Conservation (phyloP, 2,888 invertebrate species). For the Craniophora ligustri region DNA sequence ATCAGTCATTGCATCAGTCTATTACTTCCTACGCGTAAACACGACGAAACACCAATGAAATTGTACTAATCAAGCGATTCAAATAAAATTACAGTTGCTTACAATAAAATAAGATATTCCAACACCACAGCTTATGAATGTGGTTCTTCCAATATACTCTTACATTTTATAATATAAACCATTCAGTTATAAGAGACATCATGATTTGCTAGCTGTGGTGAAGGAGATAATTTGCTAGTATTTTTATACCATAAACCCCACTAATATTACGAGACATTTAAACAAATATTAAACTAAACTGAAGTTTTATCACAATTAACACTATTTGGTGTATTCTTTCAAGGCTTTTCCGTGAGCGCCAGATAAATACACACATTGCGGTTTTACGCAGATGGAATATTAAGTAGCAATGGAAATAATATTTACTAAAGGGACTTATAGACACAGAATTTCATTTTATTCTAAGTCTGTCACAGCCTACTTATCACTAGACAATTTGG, state of each 20-base stretch:
- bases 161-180: slow-evolving; percentile 20
- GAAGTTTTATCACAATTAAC: slow-evolving; percentile 60
- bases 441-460: slow-evolving; percentile 27
- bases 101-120: slow-evolving; percentile 29
- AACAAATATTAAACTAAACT: slow-evolving; percentile 51
- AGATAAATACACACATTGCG: slow-evolving; percentile 33
- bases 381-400: slow-evolving; percentile 3
- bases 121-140: slow-evolving; percentile 43
- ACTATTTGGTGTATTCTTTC: slow-evolving; percentile 72
- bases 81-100: slow-evolving; percentile 47
- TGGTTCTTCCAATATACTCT: slow-evolving; percentile 10
- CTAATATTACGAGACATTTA: slow-evolving; percentile 44
- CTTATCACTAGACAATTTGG: slow-evolving; percentile 46
- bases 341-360: slow-evolving; percentile 62
- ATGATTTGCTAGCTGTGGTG: slow-evolving; percentile 38
- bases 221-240: slow-evolving; percentile 30
- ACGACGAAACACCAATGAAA: slow-evolving; percentile 58
- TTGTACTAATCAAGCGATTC: slow-evolving; percentile 62
- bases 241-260: slow-evolving; percentile 47
- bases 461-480: slow-evolving; percentile 51
- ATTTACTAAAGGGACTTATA: slow-evolving; percentile 19
- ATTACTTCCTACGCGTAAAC: slow-evolving; percentile 68
- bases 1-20: slow-evolving; percentile 87
- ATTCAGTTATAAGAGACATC: slow-evolving; percentile 13
- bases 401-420: slow-evolving; percentile 5